Evolutionary conservation across 1,140 invertebrate species (phyloP), one percentile per base, ranked within the genome.

Genomic region (Drosophila pseudoananassae): DNA sequence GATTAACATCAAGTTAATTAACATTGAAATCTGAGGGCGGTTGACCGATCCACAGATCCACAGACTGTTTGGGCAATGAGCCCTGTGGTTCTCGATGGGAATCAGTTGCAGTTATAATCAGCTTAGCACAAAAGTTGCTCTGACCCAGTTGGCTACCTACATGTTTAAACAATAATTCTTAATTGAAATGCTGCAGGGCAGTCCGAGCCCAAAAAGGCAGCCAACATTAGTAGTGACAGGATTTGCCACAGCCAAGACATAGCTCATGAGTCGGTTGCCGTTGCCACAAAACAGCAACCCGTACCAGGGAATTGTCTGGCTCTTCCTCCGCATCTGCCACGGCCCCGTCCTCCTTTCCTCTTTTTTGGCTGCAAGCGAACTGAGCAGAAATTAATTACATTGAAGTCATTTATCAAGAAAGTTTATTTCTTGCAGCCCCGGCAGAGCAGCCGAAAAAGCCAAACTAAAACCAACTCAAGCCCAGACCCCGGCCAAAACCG

Each of bases 341-440:
- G 9, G 40, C 14, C 40, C 38, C n/a, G n/a, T 15, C 12, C 15
- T 20, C 15, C 40, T 10, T 23, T 40, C 7, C 40, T 46, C 15
- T 59, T 29, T 58, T 51, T 31, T 57, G 46, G 65, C 68, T 78
- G 78, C 83, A 82, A 83, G 83, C 71, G 71, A 76, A 53, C 64
- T 88, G 78, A 83, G 83, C 78, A 83, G 76, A 88, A 88, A 88
- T 88, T 88, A 88, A 88, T 88, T 88, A 88, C 83, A 88, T 88
- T 88, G 83, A 88, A 88, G 83, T 88, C 83, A 88, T 88, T 88
- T 88, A 88, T 88, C 83, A 88, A 88, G 83, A 88, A 88, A 88
- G 83, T 88, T 88, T 88, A 88, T 88, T 87, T 88, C 83, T 88
- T 88, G 83, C 83, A 72, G 60, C 56, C 55, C 40, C 1, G 3